Evolutionary conservation across 1,140 invertebrate species (phyloP), one percentile per base, ranked within the genome.

Genomic region (Neomicropteryx cornuta): DNA sequence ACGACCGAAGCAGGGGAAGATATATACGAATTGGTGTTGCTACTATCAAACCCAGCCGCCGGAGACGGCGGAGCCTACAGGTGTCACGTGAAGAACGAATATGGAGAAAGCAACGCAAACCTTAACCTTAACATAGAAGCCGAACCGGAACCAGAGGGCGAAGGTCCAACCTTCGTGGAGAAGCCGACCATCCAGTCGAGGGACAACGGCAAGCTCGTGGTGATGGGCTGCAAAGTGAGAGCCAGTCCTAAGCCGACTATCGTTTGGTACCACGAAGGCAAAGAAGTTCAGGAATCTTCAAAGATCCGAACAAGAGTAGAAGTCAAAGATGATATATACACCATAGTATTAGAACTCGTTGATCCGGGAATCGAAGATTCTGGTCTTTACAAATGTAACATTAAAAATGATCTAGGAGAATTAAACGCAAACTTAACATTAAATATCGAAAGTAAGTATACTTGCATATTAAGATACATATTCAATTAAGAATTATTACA

Each of bases 41-140:
- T 65, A 51, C 58, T 75, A 43, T 62, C 96, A 81, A 93, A 97
- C 66, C 95, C 96, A 38, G 76, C 85, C 34, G 87, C 82, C 53
- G 79, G 85, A 43, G 96, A 99, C 69, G 93, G 92, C 55, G 96
- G 96, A 29, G 89, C 90, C 38, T 99, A 98, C 70, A 83, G 92
- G 56, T 97, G 94, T 68, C 85, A 95, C 60, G 92, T 97, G 6
- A 81, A 89, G 62, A 99, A 99, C 62, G 90, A 94, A 61, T 87
- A 82, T 58, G 96, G 96, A 35, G 94, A 98, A 71, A 93, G 90
- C 45, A 98, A 97, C 62, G 96, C 96, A 27, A 98, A 97, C 67
- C 73, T 99, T 4, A 97, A 96, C 56, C 68, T 99, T 32, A 99
- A 99, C 63, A 97, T 99, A 58, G 91, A 96, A 68, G 89, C 87